Conservation (phyloP, 2,888 invertebrate genomes). For the Ephialtes manifestator region DNA sequence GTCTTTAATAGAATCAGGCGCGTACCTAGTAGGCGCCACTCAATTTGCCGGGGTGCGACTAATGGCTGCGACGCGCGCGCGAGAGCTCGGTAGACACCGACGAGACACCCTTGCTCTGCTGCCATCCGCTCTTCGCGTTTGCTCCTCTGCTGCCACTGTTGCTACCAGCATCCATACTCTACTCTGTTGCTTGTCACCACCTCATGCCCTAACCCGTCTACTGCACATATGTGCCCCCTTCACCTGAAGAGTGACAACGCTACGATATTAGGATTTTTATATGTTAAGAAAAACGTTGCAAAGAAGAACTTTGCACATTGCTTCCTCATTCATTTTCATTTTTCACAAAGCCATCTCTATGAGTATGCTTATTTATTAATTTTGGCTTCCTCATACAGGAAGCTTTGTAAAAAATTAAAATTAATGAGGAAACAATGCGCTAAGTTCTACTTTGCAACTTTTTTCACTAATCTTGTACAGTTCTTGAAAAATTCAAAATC, state of each 20-base stretch:
- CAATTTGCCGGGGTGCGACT: conserved; percentile 85
- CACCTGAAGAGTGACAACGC: not conserved
- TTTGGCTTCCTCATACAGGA: no score
- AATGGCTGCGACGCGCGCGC: conserved; percentile 81
- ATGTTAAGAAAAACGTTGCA: not conserved
- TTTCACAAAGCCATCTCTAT: no score
- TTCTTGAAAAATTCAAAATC: no score
- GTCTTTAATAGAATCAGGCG: conserved; percentile 85
- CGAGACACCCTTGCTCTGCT: conserved; percentile 56
- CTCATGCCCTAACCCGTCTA: not conserved
- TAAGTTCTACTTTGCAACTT: no score
- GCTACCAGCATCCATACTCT: conserved; percentile 9
- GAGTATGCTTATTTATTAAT: no score
- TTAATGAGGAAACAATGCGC: no score
- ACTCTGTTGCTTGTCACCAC: not conserved
- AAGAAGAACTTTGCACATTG: not conserved
- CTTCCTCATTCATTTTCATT: not conserved
- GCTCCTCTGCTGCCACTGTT: conserved; percentile 5
- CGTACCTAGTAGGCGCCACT: conserved; percentile 85
- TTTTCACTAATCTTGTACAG: no score
- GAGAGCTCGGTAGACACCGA: conserved; percentile 67
- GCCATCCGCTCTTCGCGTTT: conserved; percentile 9
- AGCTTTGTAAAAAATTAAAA: no score
- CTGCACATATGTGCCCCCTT: not conserved
- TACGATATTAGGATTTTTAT: not conserved